Evolutionary conservation across 1,140 invertebrate genomes (phyloP).

Genomic region (Odontomachus brunneus): DNA sequence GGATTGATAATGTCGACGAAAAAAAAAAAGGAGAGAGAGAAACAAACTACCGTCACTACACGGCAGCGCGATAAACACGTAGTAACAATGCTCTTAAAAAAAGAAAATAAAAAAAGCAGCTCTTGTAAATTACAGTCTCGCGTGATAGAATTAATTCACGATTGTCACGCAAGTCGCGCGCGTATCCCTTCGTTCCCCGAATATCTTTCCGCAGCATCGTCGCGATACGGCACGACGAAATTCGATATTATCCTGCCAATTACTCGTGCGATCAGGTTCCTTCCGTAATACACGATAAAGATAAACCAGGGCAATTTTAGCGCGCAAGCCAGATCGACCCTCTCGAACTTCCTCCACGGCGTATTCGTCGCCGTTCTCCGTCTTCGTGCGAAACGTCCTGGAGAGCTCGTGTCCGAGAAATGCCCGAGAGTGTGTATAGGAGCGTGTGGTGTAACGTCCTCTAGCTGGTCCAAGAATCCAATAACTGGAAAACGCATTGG

Average conservation of each 20-base stretch:
- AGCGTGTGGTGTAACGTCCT: conserved; percentile 69
- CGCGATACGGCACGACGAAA: neutral
- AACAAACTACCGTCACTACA: neutral
- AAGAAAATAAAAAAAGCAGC: neutral
- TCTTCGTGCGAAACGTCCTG: conserved; percentile 49
- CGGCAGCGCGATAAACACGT: neutral
- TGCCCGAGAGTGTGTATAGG: conserved; percentile 64
- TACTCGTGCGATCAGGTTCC: neutral
- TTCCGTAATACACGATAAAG: neutral
- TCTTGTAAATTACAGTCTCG: too few species aligned
- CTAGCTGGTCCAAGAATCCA: conserved; percentile 70
- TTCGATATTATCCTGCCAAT: neutral
- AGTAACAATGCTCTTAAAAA: neutral
- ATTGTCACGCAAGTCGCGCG: too few species aligned
- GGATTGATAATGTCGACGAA: conserved; percentile 10
- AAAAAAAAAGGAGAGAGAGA: too few species aligned
- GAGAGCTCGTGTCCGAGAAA: conserved; percentile 64
- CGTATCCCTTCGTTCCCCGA: too few species aligned
- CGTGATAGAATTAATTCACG: too few species aligned
- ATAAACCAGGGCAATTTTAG: conserved; percentile 34
- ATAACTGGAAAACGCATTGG: conserved; percentile 74
- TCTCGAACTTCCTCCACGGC: conserved; percentile 3
- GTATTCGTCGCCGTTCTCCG: conserved; percentile 29
- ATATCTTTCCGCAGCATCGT: neutral
- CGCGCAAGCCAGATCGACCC: conserved; percentile 8